phyloP scores from a whole-genome alignment of 2,113 vertebrate species.

The Colinus virginianus region DNA sequence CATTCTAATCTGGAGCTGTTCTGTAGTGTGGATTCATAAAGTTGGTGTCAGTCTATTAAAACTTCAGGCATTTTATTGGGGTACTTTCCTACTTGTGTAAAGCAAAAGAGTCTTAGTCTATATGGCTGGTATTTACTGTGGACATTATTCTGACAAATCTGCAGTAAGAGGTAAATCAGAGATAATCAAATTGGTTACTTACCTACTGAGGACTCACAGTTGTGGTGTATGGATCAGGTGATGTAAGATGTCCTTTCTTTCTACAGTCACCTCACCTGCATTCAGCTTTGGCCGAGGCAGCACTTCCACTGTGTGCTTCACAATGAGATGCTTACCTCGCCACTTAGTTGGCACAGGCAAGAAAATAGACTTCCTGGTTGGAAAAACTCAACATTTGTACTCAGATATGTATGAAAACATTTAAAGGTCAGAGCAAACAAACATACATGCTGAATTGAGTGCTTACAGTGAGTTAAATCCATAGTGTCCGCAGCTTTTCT shows the following conservation, averaged over 20 bases:
- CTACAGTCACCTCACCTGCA: neutral
- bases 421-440: neutral
- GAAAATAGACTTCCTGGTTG: neutral
- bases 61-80: neutral
- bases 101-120: neutral
- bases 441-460: neutral
- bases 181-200: neutral
- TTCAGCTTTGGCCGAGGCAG: neutral
- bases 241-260: neutral
- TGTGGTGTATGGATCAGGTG: neutral
- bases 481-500: neutral
- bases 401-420: neutral
- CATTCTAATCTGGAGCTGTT: neutral
- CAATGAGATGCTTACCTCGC: neutral
- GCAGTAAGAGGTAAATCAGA: neutral
- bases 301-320: accelerated
- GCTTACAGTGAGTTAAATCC: neutral
- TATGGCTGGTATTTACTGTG: neutral
- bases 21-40: neutral
- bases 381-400: neutral
- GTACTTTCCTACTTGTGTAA: neutral
- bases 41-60: neutral
- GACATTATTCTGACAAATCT: neutral
- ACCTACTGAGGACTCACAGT: neutral
- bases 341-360: neutral